Percentiles rank a stretch among this genome's conserved stretches.
Conservation (phyloP, 2,797 vertebrate genomes). For the Falco columbarius region DNA sequence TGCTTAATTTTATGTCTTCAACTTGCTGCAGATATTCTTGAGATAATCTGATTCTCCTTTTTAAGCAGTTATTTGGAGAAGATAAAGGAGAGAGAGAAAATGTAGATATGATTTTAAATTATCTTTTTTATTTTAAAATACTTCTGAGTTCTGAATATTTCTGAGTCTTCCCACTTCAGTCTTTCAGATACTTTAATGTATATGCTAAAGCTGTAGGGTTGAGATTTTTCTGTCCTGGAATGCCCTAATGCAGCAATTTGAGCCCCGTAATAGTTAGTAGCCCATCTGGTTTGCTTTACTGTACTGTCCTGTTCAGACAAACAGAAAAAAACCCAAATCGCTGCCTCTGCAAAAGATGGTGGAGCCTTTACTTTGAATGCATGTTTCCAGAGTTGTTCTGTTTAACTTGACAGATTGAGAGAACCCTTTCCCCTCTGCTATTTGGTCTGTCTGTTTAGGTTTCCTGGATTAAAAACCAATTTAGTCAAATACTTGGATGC, state of each 20-base stretch:
- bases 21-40: background rate
- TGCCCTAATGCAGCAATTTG: background rate
- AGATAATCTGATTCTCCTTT: background rate
- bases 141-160: background rate
- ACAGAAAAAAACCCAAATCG: background rate
- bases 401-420: background rate
- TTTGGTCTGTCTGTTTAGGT: background rate
- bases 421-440: background rate
- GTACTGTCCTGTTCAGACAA: background rate
- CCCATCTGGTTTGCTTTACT: background rate
- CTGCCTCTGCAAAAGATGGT: background rate
- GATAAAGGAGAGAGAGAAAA: background rate
- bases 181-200: background rate
- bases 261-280: background rate
- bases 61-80: background rate
- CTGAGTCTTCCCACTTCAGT: background rate
- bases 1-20: background rate
- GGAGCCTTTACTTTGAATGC: background rate
- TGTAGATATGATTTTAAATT: background rate
- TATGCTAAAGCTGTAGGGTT: background rate
- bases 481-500: constrained; percentile 29
- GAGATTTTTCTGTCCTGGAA: background rate
- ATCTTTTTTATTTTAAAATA: background rate
- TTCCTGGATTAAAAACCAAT: constrained; percentile 42
- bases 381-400: background rate